phyloP scores from a whole-genome alignment of 1,140 invertebrate genomes.

The Ostrea denselamellosa region DNA sequence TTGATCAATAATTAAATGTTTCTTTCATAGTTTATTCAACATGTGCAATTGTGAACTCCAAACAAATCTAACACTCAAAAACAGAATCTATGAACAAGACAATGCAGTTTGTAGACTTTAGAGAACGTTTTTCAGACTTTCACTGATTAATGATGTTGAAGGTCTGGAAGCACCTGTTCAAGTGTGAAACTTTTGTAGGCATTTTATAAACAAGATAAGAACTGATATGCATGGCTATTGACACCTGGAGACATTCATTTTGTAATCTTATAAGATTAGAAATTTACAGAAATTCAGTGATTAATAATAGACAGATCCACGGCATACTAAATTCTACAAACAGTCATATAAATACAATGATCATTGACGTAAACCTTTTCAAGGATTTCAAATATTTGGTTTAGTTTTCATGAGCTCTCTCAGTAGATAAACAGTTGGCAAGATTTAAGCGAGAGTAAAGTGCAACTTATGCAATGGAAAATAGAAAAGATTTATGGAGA shows the following conservation, averaged over 20 bases:
- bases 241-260: constrained; percentile 20
- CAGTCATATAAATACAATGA: not conserved
- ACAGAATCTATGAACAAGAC: not conserved
- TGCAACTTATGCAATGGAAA: not conserved
- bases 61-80: not conserved
- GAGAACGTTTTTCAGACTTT: not conserved
- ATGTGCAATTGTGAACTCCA: not conserved
- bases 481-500: constrained; percentile 17
- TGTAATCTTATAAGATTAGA: constrained; percentile 18
- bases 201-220: constrained; percentile 14
- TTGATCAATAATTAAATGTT: not conserved
- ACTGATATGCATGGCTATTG: not conserved
- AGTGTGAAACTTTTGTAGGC: constrained; percentile 20
- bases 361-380: not conserved
- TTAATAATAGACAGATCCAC: constrained; percentile 13
- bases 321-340: not conserved
- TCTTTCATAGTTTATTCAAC: not conserved
- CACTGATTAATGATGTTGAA: not conserved
- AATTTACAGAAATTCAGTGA: not conserved
- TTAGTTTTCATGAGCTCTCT: not conserved
- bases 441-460: not conserved
- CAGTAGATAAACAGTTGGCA: not conserved
- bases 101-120: not conserved
- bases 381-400: not conserved
- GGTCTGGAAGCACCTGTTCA: not conserved